Evolutionary conservation across 1,140 invertebrate species (phyloP), one percentile per base, ranked within the genome.

Genomic region (Augochlora pura): DNA sequence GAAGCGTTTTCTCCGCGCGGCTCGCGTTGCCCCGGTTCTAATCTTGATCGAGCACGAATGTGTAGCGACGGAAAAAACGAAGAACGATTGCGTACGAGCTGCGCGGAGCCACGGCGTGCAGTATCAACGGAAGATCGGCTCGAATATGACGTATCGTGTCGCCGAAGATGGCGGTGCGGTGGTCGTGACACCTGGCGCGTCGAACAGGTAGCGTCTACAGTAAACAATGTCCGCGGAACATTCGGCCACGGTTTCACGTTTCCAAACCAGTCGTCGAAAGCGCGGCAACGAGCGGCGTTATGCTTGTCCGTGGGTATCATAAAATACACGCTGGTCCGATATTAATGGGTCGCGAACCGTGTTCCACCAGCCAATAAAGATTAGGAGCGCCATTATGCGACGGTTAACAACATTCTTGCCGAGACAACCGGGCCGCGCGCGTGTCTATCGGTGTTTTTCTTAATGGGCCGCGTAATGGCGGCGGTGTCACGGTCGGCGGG

Each of bases 21-120:
- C 75, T 62, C 76, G 83, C 76, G 83, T 80, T 83, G 72, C 68
- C 59, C 74, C n/a, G n/a, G 25, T 63, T 75, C 77, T 86, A 86
- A 86, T 86, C 85, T 86, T 86, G 85, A 86, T 86, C 85, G 69
- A 66, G 69, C 81, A 65, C 69, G 73, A 77, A 75, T 80, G n/a
- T 85, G 49, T 21, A 23, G 39, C 42, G 32, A 4, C 66, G 67
- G 54, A 65, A 12, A 63, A 76, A 49, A 77, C 23, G 60, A 67
- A 64, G 64, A 79, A 79, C 80, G 70, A 85, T 85, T 68, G 75
- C 81, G 46, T 25, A 62, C 27, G 69, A 75, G 76, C 75, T 52
- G 70, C 70, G 80, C 49, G 69, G 62, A 75, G 52, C 68, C 82
- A 75, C 42, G 42, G 42, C 2, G 52, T 32, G 14, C 4, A 54